These are phyloP conservation scores for Mus musculus DNA, from an alignment of 2,113 vertebrate genomes.

Conservation along the genomic window GRCm39 chr1:83940501-83941000, in stretches of 20 bases:
- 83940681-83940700: neutral
- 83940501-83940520: neutral
- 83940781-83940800: neutral
- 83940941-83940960: neutral
- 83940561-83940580: neutral
- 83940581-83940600: no score
- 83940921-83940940: neutral
- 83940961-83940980: rapidly evolving
- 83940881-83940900: neutral
- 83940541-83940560: neutral
- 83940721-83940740: neutral
- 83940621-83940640: neutral
- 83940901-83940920: neutral
- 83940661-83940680: rapidly evolving
- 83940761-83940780: neutral
- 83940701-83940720: neutral
- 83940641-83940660: neutral
- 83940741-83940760: neutral
- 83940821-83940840: neutral
- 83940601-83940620: neutral
- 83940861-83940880: neutral
- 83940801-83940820: neutral
- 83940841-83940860: neutral
- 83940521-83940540: neutral
- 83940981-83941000: neutral